Conservation (phyloP, 2,113 vertebrate genomes). For the Actenoides lindsayi region DNA sequence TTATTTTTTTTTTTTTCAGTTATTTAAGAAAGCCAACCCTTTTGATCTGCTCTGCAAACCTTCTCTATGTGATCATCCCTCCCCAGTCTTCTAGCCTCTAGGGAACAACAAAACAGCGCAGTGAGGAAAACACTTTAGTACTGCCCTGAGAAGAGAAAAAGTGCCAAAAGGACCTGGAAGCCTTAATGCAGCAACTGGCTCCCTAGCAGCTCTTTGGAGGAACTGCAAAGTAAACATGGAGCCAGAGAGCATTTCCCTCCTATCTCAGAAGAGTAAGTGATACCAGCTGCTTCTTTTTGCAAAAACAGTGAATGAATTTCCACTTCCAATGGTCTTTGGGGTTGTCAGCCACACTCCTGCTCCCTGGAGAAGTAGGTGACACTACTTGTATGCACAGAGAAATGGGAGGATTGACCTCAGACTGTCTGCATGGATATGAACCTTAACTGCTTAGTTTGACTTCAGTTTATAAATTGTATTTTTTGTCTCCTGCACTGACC, state of each 20-base stretch:
- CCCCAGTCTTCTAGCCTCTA: neutral
- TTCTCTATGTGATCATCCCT: neutral
- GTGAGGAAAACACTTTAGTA: neutral
- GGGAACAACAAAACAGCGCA: rapidly evolving
- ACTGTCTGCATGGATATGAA: neutral
- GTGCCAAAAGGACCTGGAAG: neutral
- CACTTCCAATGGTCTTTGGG: neutral
- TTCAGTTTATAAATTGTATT: neutral
- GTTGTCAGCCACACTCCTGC: neutral
- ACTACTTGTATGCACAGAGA: neutral
- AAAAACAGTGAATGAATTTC: neutral
- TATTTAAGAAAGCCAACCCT: neutral
- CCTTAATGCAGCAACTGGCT: neutral
- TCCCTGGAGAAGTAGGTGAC: neutral
- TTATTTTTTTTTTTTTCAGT: neutral
- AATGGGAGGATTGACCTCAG: neutral
- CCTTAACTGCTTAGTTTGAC: neutral
- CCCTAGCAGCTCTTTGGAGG: neutral
- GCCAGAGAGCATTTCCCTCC: neutral
- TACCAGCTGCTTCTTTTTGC: neutral
- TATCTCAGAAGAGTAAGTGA: neutral
- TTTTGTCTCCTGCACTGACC: neutral
- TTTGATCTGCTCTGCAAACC: neutral
- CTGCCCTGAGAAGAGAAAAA: neutral
- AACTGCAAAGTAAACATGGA: neutral